phyloP scores from a whole-genome alignment of 2,797 vertebrate species.

The Propithecus deckenii region DNA sequence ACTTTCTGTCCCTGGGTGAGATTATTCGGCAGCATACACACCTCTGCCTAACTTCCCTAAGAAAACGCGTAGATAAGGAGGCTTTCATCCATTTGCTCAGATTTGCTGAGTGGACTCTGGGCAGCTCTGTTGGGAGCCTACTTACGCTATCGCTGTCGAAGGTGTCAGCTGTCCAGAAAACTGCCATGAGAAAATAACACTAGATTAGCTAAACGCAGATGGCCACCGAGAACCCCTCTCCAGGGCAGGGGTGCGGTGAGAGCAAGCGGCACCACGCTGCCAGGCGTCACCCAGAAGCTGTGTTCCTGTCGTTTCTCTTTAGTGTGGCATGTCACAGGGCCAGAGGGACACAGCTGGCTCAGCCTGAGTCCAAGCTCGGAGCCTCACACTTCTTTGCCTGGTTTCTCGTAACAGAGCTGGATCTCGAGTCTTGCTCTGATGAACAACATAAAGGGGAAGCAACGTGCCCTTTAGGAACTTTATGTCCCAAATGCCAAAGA shows the following conservation, averaged over 20 bases:
- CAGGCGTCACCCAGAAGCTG: not conserved
- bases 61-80: constrained; percentile 77
- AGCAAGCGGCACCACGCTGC: not conserved
- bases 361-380: not conserved
- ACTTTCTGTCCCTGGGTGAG: constrained; percentile 81
- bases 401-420: not conserved
- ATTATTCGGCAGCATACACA: constrained; percentile 80
- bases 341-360: not conserved
- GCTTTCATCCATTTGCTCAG: constrained; percentile 77
- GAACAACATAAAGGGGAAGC: not conserved
- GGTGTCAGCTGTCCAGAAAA: constrained; percentile 82
- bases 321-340: not conserved
- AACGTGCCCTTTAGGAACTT: not conserved
- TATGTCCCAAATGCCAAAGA: not conserved
- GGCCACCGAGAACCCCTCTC: not conserved
- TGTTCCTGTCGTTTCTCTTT: not conserved
- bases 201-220: constrained; percentile 81
- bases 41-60: constrained; percentile 80
- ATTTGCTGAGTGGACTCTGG: constrained; percentile 56
- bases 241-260: not conserved
- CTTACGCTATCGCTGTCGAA: constrained; percentile 83
- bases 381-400: not conserved
- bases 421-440: not conserved
- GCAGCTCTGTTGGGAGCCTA: constrained; percentile 80
- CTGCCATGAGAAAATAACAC: constrained; percentile 72